Evolutionary conservation across 2,113 vertebrate species (phyloP).

Genomic region (Alaudala cheleensis): DNA sequence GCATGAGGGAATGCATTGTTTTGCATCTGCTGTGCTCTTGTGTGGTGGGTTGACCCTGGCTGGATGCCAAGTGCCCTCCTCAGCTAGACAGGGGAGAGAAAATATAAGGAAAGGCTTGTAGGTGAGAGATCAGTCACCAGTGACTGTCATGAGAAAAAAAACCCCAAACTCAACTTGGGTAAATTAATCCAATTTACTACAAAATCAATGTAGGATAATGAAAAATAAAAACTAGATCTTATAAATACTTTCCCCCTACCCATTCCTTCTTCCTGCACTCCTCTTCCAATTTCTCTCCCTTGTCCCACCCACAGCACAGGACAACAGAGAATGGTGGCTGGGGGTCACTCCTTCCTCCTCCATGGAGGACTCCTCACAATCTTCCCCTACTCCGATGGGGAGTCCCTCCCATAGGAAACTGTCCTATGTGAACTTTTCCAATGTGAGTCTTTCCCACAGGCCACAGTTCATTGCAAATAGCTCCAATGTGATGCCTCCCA

Average conservation of each 20-base stretch:
- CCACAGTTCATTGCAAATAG: neutral
- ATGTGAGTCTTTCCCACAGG: accelerated
- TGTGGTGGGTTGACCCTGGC: neutral
- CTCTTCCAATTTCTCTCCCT: neutral
- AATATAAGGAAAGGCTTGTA: neutral
- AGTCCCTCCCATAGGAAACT: neutral
- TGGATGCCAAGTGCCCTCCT: neutral
- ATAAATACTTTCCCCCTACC: neutral
- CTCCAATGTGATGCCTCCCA: neutral
- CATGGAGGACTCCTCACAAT: neutral
- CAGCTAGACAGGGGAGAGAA: neutral
- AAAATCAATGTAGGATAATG: neutral
- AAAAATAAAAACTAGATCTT: neutral
- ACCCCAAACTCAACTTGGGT: neutral
- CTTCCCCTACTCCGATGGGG: neutral
- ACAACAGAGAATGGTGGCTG: neutral
- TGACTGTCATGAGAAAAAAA: neutral
- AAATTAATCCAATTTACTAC: neutral
- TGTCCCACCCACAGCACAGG: neutral
- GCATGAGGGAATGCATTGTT: accelerated
- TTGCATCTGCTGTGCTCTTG: neutral
- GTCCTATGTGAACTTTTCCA: neutral
- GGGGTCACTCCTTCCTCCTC: neutral
- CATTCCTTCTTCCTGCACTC: neutral
- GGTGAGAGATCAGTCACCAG: neutral